Base-by-base conservation (phyloP, 2,888 invertebrate species). In the Euplexia lucipara region DNA sequence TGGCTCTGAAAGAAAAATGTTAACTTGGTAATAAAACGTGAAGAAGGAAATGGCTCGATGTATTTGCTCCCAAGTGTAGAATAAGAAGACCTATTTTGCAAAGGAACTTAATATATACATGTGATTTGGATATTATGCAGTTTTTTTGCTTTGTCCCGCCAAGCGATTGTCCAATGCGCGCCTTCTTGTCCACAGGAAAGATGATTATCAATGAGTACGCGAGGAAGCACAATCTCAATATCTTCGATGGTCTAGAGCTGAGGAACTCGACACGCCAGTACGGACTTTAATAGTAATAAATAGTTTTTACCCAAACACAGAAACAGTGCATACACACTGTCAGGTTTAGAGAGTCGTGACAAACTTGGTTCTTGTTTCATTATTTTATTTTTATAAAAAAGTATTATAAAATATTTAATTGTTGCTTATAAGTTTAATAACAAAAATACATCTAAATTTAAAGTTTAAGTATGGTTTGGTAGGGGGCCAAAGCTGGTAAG, bases 201-300 rank as follows among this genome's bases (percentile, higher is more conserved):
- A 95, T 96, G 92, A 96, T 96, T 84, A 96, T 97, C 89, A 96
- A 97, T 93, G 97, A 97, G 93, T 97, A 97, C 92, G 97, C 97
- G 86, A 96, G 96, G 94, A 96, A 96, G 84, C 96, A 97, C 94
- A 97, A 97, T 92, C 94, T 97, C 86, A 97, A 97, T 95, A 96
- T 97, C 94, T 97, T 97, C 95, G 97, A 97, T 90, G 97, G 97
- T 73, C 96, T 96, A 88, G 97, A 97, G 92, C 96, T 97, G 73
- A 96, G 97, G 92, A 97, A 97, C 94, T 96, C 97, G 88, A 97
- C 97, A 90, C 96, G 97, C 95, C 97, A 97, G 96, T 97, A 97
- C 96, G 97, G 97, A 97, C 97, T 97, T 97, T 97, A 96, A 97
- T 95, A 93, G 95, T 95, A 95, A 94, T 94, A 92, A 51, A 89